Evolutionary conservation across 2,888 invertebrate species (phyloP), one percentile per base, ranked within the genome.

Genomic region (Meiosimyza platycephala): DNA sequence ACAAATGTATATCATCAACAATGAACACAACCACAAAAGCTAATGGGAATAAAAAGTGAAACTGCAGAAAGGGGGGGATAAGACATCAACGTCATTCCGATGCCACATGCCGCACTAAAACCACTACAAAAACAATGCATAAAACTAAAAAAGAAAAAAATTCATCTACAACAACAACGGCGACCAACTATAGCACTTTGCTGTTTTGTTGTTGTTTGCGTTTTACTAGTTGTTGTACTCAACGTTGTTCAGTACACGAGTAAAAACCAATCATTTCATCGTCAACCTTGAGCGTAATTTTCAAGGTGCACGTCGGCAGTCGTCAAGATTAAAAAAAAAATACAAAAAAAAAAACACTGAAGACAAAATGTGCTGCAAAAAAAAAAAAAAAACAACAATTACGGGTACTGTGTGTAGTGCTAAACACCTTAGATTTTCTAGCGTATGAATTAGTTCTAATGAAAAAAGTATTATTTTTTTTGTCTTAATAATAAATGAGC

Each of bases 211-310:
- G 6, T 40, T 40, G 40, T 9, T 40, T 6, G 40, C 40, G 40
- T 40, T 40, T 40, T 40, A 40, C 40, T 40, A 40, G 40, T 40
- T 40, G 9, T 40, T 40, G 40, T 40, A 40, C 40, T 40, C 9
- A 9, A 9, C 40, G 40, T 40, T 9, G 40, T 40, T 40, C 40
- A 40, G 40, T 40, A 40, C 28, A 28, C 40, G 40, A 40, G 40
- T 40, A 40, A 40, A 67, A 67, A 47, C 12, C 16, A 50, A 64
- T 64, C 64, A 18, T 64, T 64, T 64, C n/a, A 67, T 67, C 66
- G 66, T 77, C 79, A 83, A 83, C 84, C 84, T 84, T 84, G 84
- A 78, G 79, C 78, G 79, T 78, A 79, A 79, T 82, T 82, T 83
- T 83, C 83, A 84, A 82, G 84, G 84, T 82, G 80, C 78, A 77